A percentile compares a stretch with the other conserved stretches of the same genome.
Conservation (phyloP, 2,888 invertebrate genomes). For the Cyclophora punctaria region DNA sequence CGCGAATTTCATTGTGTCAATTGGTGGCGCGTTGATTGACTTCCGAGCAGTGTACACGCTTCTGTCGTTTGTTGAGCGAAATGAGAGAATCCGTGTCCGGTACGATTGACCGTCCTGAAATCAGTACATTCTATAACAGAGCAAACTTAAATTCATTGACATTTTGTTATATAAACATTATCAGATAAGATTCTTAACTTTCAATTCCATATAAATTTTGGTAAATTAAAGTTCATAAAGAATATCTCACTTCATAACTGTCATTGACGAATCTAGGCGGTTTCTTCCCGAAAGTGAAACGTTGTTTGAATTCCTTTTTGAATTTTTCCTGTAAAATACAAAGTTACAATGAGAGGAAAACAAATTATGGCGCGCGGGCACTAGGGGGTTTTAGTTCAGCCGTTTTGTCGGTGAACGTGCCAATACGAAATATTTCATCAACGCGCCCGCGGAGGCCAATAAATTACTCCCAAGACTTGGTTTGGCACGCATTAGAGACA, state of each 20-base stretch:
- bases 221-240: too few species aligned
- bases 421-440: slow-evolving; percentile 12
- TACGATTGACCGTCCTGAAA: slow-evolving; percentile 66
- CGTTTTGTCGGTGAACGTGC: slow-evolving; percentile 13
- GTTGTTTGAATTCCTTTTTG: slow-evolving; percentile 83
- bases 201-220: too few species aligned
- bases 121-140: slow-evolving; percentile 2
- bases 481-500: slow-evolving; percentile 3
- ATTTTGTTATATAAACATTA: too few species aligned
- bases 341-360: slow-evolving; percentile 5
- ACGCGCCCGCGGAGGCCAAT: slow-evolving; percentile 7
- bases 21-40: slow-evolving; percentile 45
- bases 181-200: too few species aligned
- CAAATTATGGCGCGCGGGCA: slow-evolving; percentile 6
- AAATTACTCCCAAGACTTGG: slow-evolving; percentile 9
- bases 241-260: slow-evolving; percentile 55
- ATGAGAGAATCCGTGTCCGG: slow-evolving; percentile 58
- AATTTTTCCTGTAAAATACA: slow-evolving; percentile 80
- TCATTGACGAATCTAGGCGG: slow-evolving; percentile 58
- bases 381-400: not conserved
- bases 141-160: too few species aligned
- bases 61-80: slow-evolving; percentile 61
- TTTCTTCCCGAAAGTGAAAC: slow-evolving; percentile 76
- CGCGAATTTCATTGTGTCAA: slow-evolving; percentile 40
- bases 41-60: slow-evolving; percentile 52